A percentile compares a stretch with the other conserved stretches of the same genome.
Conservation (phyloP, 2,797 vertebrate genomes). For the Mycteria americana region DNA sequence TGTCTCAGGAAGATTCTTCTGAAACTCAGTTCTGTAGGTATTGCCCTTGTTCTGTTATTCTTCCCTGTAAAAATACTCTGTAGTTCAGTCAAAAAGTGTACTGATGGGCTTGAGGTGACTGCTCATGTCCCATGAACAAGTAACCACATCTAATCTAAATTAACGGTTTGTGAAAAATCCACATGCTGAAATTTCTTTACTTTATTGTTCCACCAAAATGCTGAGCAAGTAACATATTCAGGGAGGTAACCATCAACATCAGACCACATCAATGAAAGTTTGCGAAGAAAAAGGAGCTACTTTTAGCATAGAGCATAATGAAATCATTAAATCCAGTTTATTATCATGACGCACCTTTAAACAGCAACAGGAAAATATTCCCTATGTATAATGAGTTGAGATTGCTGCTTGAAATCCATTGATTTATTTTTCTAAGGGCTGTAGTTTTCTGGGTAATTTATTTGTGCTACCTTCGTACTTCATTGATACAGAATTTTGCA, state of each 20-base stretch:
- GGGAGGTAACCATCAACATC: neutral
- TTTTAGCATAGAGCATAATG: neutral
- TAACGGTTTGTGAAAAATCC: neutral
- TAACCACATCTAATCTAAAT: neutral
- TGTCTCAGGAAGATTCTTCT: neutral
- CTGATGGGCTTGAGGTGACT: neutral
- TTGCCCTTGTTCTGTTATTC: neutral
- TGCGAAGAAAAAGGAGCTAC: neutral
- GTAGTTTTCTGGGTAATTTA: neutral
- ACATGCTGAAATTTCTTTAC: neutral
- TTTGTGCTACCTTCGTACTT: neutral
- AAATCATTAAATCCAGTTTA: constrained; percentile 6
- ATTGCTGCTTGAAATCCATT: neutral
- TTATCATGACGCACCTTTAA: neutral
- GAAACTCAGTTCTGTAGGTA: neutral
- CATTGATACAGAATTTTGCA: neutral
- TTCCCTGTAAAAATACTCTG: neutral
- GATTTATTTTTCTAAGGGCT: neutral
- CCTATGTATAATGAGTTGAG: neutral
- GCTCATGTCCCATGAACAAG: neutral
- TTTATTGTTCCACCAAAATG: neutral
- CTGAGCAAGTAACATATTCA: neutral
- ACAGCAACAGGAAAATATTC: neutral
- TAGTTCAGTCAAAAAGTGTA: neutral
- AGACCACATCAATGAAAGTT: neutral